Conservation (phyloP, 1,140 invertebrate genomes). For the Pachypsylla venusta region DNA sequence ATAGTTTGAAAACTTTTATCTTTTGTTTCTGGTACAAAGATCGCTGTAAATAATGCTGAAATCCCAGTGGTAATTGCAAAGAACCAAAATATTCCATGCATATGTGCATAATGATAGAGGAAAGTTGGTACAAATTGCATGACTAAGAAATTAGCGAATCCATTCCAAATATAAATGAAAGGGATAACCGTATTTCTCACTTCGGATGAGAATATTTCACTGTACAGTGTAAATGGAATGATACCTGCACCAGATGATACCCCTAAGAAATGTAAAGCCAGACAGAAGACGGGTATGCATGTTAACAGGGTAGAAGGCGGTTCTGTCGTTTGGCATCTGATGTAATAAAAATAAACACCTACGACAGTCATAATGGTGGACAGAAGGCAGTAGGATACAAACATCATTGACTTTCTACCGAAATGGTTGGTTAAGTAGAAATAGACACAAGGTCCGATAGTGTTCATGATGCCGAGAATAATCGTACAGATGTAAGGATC, state of each 20-base stretch:
- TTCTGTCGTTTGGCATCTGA: background rate
- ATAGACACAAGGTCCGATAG: background rate
- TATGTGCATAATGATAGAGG: background rate
- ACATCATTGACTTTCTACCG: background rate
- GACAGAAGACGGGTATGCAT: background rate
- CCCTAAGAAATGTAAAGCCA: background rate
- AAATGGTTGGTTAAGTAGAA: background rate
- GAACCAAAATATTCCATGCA: background rate
- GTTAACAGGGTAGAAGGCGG: background rate
- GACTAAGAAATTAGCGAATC: background rate
- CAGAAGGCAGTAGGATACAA: background rate
- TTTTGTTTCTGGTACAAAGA: background rate
- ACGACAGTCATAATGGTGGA: background rate
- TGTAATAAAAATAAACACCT: background rate
- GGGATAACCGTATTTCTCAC: background rate
- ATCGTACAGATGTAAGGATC: background rate
- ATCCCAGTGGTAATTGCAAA: background rate
- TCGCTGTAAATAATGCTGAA: background rate
- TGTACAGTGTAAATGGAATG: background rate
- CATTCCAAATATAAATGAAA: background rate
- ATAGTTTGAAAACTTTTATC: background rate
- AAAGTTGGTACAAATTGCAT: background rate
- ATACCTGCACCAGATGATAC: background rate
- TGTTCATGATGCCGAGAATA: background rate
- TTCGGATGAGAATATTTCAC: background rate